Evolutionary conservation across 2,113 vertebrate genomes (phyloP).

Genomic region (Corydoras sp.): DNA sequence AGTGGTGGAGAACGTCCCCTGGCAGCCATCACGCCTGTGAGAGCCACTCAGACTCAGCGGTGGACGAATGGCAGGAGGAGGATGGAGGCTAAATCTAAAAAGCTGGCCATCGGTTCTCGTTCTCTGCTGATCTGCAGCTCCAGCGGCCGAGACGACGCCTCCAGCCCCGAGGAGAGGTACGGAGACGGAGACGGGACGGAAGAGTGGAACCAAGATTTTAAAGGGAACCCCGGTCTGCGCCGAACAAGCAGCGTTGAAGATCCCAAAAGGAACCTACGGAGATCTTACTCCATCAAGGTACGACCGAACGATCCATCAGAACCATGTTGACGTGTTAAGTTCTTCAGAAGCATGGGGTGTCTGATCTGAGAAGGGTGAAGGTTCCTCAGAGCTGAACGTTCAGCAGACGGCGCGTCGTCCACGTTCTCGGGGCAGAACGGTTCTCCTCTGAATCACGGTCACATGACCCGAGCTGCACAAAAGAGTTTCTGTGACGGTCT

Average conservation of each 20-base stretch:
- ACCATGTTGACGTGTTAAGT: no score
- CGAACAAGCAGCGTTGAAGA: slow-evolving; percentile 19
- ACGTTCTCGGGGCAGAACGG: not conserved
- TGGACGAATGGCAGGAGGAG: slow-evolving; percentile 57
- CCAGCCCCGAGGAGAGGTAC: slow-evolving; percentile 70
- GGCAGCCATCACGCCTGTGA: slow-evolving; percentile 60
- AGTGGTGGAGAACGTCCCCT: slow-evolving; percentile 51
- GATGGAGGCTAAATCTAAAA: slow-evolving; percentile 75
- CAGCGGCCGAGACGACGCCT: slow-evolving; percentile 71
- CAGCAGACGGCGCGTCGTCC: no score
- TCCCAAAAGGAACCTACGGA: slow-evolving; percentile 52
- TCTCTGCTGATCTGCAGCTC: slow-evolving; percentile 84
- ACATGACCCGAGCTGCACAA: slow-evolving; percentile 55
- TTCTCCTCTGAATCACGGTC: slow-evolving; percentile 47
- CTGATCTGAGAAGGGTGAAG: no score
- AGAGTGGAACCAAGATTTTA: slow-evolving; percentile 46
- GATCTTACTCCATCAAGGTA: slow-evolving; percentile 82
- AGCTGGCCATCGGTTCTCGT: slow-evolving; percentile 78
- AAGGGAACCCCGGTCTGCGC: slow-evolving; percentile 15
- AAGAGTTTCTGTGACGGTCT: slow-evolving; percentile 50
- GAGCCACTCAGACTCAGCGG: slow-evolving; percentile 57
- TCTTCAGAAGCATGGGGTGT: no score
- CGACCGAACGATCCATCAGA: not conserved
- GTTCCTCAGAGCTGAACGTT: no score
- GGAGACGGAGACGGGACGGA: slow-evolving; percentile 52